phyloP scores from a whole-genome alignment of 2,888 invertebrate genomes.

The Platycnemis pennipes region DNA sequence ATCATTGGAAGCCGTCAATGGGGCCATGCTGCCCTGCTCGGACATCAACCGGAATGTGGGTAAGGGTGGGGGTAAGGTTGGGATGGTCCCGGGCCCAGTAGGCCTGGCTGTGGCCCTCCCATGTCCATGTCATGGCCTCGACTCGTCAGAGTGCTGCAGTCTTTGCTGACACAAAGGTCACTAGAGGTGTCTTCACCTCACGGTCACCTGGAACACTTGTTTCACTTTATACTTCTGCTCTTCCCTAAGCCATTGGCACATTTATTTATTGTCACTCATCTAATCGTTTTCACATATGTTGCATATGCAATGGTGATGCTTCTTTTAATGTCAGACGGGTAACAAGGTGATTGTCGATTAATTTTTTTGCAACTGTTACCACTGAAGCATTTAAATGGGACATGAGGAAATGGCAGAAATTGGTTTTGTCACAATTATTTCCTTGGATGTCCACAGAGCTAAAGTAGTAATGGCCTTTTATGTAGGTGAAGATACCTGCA shows the following conservation, averaged over 20 bases:
- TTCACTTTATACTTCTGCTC: not conserved
- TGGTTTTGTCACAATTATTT: not conserved
- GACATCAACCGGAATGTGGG: slow-evolving; percentile 82
- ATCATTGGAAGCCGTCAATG: not conserved
- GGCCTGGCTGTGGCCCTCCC: slow-evolving; percentile 79
- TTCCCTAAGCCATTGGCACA: not conserved
- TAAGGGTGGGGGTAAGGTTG: slow-evolving; percentile 73
- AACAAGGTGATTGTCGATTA: not conserved
- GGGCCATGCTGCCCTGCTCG: slow-evolving; percentile 73
- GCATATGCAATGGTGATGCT: not conserved
- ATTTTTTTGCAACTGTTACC: not conserved
- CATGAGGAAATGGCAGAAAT: not conserved
- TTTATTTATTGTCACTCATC: not conserved
- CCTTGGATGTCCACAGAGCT: not conserved
- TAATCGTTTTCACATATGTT: not conserved
- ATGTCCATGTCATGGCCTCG: slow-evolving; percentile 81
- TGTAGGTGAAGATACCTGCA: not conserved
- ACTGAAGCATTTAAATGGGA: not conserved
- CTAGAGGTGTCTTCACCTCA: not conserved
- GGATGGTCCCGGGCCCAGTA: slow-evolving; percentile 74
- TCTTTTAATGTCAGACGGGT: not conserved
- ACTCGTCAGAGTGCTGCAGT: slow-evolving; percentile 82
- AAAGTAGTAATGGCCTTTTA: not conserved
- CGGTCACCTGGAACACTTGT: not conserved
- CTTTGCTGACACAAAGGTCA: slow-evolving; percentile 80